A percentile compares a stretch with the other conserved stretches of the same genome.
phyloP scores from a whole-genome alignment of 1,140 invertebrate genomes.

The Euwallacea fornicatus region DNA sequence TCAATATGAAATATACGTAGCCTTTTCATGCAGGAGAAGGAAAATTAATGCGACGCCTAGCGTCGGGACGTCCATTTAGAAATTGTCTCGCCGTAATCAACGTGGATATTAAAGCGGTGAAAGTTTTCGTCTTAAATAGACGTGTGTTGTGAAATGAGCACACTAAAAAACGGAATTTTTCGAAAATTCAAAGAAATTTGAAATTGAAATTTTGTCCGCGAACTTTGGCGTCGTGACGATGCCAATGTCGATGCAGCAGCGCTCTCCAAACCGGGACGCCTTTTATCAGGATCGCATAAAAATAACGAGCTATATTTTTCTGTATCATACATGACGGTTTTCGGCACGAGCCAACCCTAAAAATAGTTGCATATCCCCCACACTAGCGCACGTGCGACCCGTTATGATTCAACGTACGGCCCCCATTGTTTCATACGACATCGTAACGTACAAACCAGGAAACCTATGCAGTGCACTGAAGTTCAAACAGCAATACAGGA shows the following conservation, averaged over 20 bases:
- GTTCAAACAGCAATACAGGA: no score
- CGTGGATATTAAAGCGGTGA: no score
- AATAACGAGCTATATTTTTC: conserved; percentile 12
- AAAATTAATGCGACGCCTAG: conserved; percentile 2
- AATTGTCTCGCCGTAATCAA: no score
- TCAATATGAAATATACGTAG: conserved; percentile 1
- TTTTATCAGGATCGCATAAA: conserved; percentile 17
- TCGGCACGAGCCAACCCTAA: conserved; percentile 40
- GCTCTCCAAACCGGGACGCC: conserved; percentile 24
- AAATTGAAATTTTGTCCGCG: no score
- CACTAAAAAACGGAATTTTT: no score
- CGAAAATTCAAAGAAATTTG: no score
- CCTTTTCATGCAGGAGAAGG: no score
- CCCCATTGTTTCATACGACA: no score
- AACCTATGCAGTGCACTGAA: no score
- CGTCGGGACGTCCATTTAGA: conserved; percentile 20
- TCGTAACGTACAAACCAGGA: no score
- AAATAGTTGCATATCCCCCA: conserved; percentile 37
- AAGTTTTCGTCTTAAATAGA: no score
- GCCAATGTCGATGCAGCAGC: not conserved
- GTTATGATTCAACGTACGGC: not conserved
- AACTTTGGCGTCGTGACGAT: not conserved
- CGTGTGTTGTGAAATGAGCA: no score
- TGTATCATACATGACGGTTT: conserved; percentile 4
- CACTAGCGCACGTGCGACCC: conserved; percentile 3